Percentiles rank a stretch among this genome's conserved stretches.
phyloP scores from a whole-genome alignment of 2,797 vertebrate species.

The Psittacula echo region DNA sequence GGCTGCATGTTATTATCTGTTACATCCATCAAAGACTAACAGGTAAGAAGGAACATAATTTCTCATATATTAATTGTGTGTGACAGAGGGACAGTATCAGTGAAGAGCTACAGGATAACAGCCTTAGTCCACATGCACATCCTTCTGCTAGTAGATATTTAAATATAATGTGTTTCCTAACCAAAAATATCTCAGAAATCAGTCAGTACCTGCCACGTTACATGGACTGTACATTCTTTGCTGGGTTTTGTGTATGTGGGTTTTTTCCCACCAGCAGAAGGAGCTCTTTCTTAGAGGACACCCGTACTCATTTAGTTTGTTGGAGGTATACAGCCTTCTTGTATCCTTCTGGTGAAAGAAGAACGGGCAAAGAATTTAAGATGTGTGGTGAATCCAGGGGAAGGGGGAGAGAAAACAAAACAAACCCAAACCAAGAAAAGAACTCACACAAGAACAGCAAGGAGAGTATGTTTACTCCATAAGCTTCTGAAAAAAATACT shows the following conservation, averaged over 20 bases:
- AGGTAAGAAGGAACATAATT: background rate
- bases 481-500: background rate
- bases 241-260: background rate
- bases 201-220: background rate
- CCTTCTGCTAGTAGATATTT: background rate
- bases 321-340: background rate
- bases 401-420: fast-evolving
- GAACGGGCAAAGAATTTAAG: background rate
- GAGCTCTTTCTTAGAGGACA: constrained; percentile 19
- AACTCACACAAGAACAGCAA: background rate
- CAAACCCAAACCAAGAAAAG: background rate
- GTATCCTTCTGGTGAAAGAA: background rate
- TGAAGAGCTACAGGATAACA: background rate
- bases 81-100: background rate
- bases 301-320: background rate
- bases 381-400: background rate
- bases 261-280: background rate
- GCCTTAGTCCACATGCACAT: fast-evolving
- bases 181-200: background rate
- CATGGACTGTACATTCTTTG: background rate
- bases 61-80: background rate
- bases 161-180: background rate
- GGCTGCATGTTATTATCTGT: background rate
- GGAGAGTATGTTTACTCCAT: background rate
- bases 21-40: background rate